These are phyloP conservation scores for Notodonta ziczac DNA, from an alignment of 2,888 invertebrate species.

Conservation along the genomic window DNA sequence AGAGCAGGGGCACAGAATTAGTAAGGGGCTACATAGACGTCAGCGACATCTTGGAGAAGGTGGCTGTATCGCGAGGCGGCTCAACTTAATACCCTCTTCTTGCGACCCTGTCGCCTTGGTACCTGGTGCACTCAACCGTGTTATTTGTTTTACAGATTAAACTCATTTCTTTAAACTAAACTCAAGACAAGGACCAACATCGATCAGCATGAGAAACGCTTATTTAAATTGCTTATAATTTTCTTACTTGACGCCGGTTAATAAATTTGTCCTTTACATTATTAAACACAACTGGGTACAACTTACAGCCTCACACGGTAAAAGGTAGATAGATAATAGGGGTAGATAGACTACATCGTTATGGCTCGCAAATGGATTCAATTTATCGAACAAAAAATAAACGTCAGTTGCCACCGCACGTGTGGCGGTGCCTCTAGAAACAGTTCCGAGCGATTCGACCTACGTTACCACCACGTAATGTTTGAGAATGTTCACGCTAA, in stretches of 20 bases:
- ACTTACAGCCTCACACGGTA: no score
- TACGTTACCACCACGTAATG: conserved; percentile 16
- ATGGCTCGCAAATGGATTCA: conserved; percentile 10
- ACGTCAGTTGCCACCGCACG: conserved; percentile 11
- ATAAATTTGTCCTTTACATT: no score
- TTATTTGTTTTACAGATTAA: conserved; percentile 35
- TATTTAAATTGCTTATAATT: no score
- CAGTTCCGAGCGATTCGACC: conserved; percentile 15
- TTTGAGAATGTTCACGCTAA: conserved; percentile 14
- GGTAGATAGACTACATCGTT: not conserved
- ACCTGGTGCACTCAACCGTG: conserved; percentile 38
- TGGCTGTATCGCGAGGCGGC: conserved; percentile 22
- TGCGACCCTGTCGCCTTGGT: conserved; percentile 37
- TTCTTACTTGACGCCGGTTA: no score
- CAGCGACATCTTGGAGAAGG: conserved; percentile 20
- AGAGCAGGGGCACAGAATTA: not conserved
- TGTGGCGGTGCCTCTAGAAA: conserved; percentile 13
- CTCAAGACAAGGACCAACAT: conserved; percentile 19
- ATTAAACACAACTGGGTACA: no score
- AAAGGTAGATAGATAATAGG: no score
- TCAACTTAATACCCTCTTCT: conserved; percentile 35
- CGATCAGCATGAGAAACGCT: not conserved
- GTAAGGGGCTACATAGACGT: conserved; percentile 12
- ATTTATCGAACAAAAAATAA: conserved; percentile 18
- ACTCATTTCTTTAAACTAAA: conserved; percentile 24